Percentiles rank a stretch among this genome's conserved stretches.
These are phyloP conservation scores for Calliphora vicina DNA, from an alignment of 1,140 invertebrate genomes.

Conservation along the genomic window DNA sequence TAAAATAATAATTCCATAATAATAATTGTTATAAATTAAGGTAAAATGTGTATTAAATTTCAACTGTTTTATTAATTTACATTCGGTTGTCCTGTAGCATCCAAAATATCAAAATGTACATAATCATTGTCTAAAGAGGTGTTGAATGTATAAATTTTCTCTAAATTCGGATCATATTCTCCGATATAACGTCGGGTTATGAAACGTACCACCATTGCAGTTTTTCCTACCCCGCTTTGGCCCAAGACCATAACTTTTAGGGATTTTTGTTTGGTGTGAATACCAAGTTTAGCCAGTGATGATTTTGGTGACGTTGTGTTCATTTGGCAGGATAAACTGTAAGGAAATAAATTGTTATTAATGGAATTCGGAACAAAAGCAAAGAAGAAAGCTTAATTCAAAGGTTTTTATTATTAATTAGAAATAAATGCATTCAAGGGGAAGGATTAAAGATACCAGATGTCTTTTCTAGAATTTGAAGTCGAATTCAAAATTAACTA, in stretches of 20 bases:
- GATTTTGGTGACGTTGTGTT: slow-evolving; percentile 71
- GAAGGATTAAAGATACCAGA: too few relatives aligned
- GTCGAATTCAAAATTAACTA: too few relatives aligned
- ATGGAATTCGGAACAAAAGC: not conserved
- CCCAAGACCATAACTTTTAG: slow-evolving; percentile 79
- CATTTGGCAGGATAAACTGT: slow-evolving; percentile 49
- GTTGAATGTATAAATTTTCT: slow-evolving; percentile 80
- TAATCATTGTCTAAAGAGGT: slow-evolving; percentile 80
- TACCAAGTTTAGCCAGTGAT: slow-evolving; percentile 70
- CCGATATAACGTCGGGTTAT: slow-evolving; percentile 84
- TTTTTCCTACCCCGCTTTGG: slow-evolving; percentile 80
- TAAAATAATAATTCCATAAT: slow-evolving; percentile 47
- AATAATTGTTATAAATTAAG: not conserved
- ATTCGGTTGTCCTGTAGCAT: slow-evolving; percentile 77
- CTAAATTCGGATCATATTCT: slow-evolving; percentile 81
- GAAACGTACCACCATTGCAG: slow-evolving; percentile 81
- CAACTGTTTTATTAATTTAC: slow-evolving; percentile 65
- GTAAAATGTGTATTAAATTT: too few relatives aligned
- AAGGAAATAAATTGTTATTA: not conserved
- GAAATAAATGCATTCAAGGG: too few relatives aligned
- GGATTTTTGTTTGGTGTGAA: slow-evolving; percentile 69
- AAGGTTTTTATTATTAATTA: too few relatives aligned
- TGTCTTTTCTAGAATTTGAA: too few relatives aligned
- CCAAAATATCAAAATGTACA: slow-evolving; percentile 80
- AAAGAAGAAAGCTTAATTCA: too few relatives aligned